Percentiles rank a stretch among this genome's conserved stretches.
Evolutionary conservation across 1,140 invertebrate species (phyloP).

Genomic region (Drosophila ficusphila): DNA sequence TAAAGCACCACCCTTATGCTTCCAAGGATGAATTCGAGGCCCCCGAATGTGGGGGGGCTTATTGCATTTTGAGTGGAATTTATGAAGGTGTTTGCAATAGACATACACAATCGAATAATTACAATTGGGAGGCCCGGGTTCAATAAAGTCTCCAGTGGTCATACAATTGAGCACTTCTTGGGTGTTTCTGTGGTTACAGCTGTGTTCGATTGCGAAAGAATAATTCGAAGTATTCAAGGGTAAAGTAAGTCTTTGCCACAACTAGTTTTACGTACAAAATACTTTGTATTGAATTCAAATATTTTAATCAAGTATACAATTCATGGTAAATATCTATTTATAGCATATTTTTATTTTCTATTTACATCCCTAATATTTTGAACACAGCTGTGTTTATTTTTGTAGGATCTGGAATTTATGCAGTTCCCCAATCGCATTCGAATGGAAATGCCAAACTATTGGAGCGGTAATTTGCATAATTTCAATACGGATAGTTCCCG

Average conservation of each 20-base stretch:
- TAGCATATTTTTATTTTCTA: too few species aligned
- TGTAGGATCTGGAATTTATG: background rate
- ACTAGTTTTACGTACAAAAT: too few species aligned
- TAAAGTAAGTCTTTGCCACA: too few species aligned
- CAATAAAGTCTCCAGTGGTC: background rate
- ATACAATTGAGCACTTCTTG: background rate
- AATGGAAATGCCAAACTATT: slow-evolving; percentile 15
- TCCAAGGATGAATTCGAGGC: too few species aligned
- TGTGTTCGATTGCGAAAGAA: background rate
- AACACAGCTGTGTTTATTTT: background rate
- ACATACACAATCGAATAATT: slow-evolving; percentile 1
- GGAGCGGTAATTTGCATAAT: slow-evolving; percentile 62
- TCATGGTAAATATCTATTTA: too few species aligned
- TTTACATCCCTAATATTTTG: background rate
- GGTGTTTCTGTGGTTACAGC: background rate
- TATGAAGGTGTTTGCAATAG: background rate
- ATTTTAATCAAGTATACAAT: too few species aligned
- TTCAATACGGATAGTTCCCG: slow-evolving; percentile 60
- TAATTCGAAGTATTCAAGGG: too few species aligned
- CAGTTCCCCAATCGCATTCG: slow-evolving; percentile 13
- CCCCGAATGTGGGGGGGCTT: background rate
- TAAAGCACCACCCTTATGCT: background rate
- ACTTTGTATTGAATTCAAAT: too few species aligned
- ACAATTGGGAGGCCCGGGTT: background rate
- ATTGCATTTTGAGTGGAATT: background rate